Percentiles rank a stretch among this genome's conserved stretches.
phyloP scores from a whole-genome alignment of 2,888 invertebrate species.

The Eueremaeus valkanovi region DNA sequence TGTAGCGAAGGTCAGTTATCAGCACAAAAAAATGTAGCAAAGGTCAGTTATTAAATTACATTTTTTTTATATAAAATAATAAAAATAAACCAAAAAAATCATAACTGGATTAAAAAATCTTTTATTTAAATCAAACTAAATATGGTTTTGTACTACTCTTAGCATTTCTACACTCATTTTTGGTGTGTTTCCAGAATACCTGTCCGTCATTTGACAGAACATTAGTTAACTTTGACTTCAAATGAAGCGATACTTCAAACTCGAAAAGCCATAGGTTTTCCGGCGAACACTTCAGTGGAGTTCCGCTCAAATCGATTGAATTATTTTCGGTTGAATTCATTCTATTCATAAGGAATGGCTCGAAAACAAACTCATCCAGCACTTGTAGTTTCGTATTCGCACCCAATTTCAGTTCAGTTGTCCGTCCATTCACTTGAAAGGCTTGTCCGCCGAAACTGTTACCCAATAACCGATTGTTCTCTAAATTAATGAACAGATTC shows the following conservation, averaged over 20 bases:
- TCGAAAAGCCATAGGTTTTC: constrained; percentile 12
- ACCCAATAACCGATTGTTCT: not conserved
- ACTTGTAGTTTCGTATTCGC: not conserved
- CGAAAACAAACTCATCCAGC: not conserved
- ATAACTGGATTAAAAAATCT: no score
- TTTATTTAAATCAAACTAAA: no score
- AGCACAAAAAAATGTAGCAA: no score
- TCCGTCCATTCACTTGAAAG: not conserved
- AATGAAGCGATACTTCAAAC: not conserved
- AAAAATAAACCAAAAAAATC: no score
- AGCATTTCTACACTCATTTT: not conserved
- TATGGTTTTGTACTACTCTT: no score
- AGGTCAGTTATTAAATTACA: no score
- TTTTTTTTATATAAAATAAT: no score
- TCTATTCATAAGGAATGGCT: not conserved
- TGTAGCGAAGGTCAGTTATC: no score
- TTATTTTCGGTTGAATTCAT: not conserved
- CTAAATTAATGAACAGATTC: not conserved
- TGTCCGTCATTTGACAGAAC: not conserved
- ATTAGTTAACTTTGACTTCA: not conserved
- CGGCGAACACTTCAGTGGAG: not conserved
- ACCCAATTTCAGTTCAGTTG: not conserved
- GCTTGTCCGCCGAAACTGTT: not conserved
- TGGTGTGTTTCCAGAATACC: not conserved
- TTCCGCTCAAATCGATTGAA: not conserved